Evolutionary conservation across 1,140 invertebrate genomes (phyloP).

Genomic region (Contarinia nasturtii): DNA sequence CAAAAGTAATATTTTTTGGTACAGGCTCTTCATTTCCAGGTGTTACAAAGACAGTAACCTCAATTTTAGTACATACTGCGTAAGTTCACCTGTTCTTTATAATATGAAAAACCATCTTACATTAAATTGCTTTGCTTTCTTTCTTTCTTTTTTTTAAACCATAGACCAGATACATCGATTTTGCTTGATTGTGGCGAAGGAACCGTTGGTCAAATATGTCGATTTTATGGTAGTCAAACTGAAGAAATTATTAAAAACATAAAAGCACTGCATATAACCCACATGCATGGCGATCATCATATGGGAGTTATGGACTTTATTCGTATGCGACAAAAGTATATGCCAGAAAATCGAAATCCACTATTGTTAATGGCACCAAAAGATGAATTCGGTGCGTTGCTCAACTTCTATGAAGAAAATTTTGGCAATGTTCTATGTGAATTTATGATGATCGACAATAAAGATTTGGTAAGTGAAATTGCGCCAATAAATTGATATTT

Average conservation of each 20-base stretch:
- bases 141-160: constrained; percentile 11
- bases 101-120: too few relatives aligned
- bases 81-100: constrained; percentile 23
- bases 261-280: constrained; percentile 70
- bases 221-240: constrained; percentile 53
- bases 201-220: constrained; percentile 64
- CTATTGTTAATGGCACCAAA: constrained; percentile 47
- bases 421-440: constrained; percentile 45
- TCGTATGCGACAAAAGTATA: constrained; percentile 42
- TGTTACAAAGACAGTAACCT: constrained; percentile 78
- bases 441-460: constrained; percentile 42
- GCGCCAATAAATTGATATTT: not conserved
- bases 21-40: constrained; percentile 86
- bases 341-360: constrained; percentile 22
- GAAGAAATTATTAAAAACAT: constrained; percentile 34
- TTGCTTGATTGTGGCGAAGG: constrained; percentile 92
- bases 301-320: constrained; percentile 47
- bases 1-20: constrained; percentile 74
- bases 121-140: too few relatives aligned
- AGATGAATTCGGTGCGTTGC: constrained; percentile 58
- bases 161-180: constrained; percentile 42
- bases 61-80: constrained; percentile 58
- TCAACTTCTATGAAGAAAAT: constrained; percentile 46
- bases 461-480: constrained; percentile 32
- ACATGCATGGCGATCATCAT: constrained; percentile 92